Base-by-base conservation (phyloP, 2,888 invertebrate genomes). In the Patella ulyssiponensis region DNA sequence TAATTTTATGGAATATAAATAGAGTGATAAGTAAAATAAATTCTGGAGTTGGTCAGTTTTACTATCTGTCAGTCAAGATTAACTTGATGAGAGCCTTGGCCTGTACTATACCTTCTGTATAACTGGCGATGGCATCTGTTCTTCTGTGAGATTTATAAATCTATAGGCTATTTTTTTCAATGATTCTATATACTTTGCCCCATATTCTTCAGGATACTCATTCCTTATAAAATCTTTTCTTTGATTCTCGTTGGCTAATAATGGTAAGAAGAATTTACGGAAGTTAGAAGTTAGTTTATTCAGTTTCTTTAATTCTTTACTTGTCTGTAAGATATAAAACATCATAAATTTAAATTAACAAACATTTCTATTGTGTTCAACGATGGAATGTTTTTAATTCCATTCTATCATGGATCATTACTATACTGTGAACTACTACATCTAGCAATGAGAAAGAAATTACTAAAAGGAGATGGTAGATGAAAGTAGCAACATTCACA, bases 241-340 rank as follows among this genome's bases (percentile, higher is more conserved):
- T 64, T 76, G 69, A 20, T 51, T 71, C 23, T 71, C 23, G 33
- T 76, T 51, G 15, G 58, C 44, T 44, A 71, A 53, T 9, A 76
- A 56, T 12, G 76, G 71, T n/a, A 71, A n/a, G 58, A 71, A 71
- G 17, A 69, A 51, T 58, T 76, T 76, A 17, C 76, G 71, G 14
- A 76, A 76, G 56, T 56, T 71, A 51, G 52, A 58, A 23, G 56
- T 44, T 17, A 17, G 20, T 44, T 58, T 58, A n/a, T 72, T 70
- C 44, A 76, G 51, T 53, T 64, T 52, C 14, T 20, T 51, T 33
- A 72, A 53, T 27, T 70, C 20, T 56, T 58, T 51, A 14, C 58
- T 64, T 75, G 51, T 27, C 56, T 69, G 64, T 15, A 69, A 75
- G 23, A 51, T 44, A 74, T n/a, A 23, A 73, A 53, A 58, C 7